phyloP scores from a whole-genome alignment of 1,140 invertebrate species.

The Tyrophagus putrescentiae region DNA sequence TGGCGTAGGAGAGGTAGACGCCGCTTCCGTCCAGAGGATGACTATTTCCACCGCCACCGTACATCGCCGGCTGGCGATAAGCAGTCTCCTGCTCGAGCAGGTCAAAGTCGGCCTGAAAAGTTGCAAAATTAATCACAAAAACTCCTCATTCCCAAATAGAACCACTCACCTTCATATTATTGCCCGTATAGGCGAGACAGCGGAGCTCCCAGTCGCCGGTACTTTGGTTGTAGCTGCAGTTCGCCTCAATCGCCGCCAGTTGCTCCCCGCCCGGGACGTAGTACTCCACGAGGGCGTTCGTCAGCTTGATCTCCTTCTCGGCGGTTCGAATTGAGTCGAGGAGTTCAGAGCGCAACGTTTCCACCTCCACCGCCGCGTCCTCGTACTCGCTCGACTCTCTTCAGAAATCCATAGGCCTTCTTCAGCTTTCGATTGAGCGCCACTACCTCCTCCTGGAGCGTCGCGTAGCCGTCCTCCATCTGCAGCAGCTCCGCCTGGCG shows the following conservation, averaged over 20 bases:
- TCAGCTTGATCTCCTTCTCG: constrained; percentile 73
- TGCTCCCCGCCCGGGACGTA: constrained; percentile 54
- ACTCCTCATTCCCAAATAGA: neutral
- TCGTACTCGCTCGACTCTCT: constrained; percentile 72
- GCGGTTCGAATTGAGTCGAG: constrained; percentile 78
- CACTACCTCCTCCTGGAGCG: constrained; percentile 76
- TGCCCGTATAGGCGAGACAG: constrained; percentile 95
- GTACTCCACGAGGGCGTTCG: constrained; percentile 60
- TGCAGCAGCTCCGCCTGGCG: constrained; percentile 81
- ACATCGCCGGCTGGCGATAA: neutral
- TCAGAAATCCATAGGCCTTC: constrained; percentile 59
- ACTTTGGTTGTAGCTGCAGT: constrained; percentile 93
- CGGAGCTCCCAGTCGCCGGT: constrained; percentile 95
- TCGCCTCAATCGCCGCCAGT: constrained; percentile 76
- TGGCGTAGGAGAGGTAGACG: too few relatives aligned
- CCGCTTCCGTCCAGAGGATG: too few relatives aligned
- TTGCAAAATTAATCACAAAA: neutral
- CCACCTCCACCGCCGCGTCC: constrained; percentile 82
- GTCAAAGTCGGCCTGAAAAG: neutral
- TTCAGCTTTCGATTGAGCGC: constrained; percentile 86
- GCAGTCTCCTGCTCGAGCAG: neutral
- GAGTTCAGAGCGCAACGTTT: constrained; percentile 86
- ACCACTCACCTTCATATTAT: constrained; percentile 59
- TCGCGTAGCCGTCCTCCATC: constrained; percentile 89
- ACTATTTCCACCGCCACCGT: too few relatives aligned